Base-by-base conservation (phyloP, 2,888 invertebrate genomes). In the Melitaea athalia region DNA sequence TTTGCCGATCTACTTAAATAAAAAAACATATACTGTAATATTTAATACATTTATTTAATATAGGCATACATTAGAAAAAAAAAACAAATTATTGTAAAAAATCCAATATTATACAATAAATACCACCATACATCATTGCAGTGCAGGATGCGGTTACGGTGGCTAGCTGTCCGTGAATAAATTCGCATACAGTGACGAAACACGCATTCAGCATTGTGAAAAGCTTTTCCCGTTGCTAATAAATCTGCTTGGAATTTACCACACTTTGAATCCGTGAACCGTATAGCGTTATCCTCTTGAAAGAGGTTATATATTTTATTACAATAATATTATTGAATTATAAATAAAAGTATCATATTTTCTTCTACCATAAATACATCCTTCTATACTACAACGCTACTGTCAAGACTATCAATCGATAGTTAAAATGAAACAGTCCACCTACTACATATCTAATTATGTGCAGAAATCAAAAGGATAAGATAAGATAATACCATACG, bases 111-210 rank as follows among this genome's bases (percentile, higher is more conserved):
- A 55, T n/a, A n/a, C n/a, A 55, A 55, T 55, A 31, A n/a, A 55
- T 33, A n/a, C 33, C 31, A 55, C 6, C 53, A 55, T 33, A 14
- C 81, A 83, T 71, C 72, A 71, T 63, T 66, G 68, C 64, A 43
- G 10, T 73, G 66, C 71, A 71, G 73, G 71, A 70, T 72, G 68
- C 76, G 78, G 80, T 83, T 81, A 81, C 75, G 64, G 76, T 72
- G 76, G 74, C 78, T 76, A 71, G 67, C 73, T 75, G 74, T 78
- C 78, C 80, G 78, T 80, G 83, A 84, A 81, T 79, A 77, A 79
- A 82, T 81, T 82, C 74, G 74, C 76, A 76, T 80, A 80, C 81
- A 77, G 78, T 78, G 81, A 75, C 77, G 79, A 85, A 82, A 85
- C 80, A 80, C 78, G 72, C 76, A 50, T 47, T 45, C 49, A 62